Percentiles rank a stretch among this genome's conserved stretches.
Conservation (phyloP, 2,888 invertebrate genomes). For the Leptopterna dolabrata region DNA sequence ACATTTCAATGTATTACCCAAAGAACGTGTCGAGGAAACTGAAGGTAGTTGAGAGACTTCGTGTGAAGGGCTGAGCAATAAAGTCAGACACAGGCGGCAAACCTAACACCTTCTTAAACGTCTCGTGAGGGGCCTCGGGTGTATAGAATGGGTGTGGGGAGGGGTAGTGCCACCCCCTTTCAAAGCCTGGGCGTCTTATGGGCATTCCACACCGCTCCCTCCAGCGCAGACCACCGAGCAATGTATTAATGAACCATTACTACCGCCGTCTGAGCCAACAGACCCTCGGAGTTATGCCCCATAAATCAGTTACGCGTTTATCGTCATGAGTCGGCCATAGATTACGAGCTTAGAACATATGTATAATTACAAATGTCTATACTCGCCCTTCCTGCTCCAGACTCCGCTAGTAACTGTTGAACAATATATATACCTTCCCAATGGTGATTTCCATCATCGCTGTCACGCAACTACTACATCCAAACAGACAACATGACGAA, state of each 20-base stretch:
- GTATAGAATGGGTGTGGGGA: not conserved
- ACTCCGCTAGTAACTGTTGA: not conserved
- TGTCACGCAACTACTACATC: not conserved
- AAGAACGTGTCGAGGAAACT: conserved; percentile 13
- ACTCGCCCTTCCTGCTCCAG: not conserved
- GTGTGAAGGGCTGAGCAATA: not conserved
- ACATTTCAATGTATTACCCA: conserved; percentile 16
- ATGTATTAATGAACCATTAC: conserved; percentile 26
- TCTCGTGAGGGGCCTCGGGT: not conserved
- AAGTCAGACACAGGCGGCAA: conserved; percentile 8
- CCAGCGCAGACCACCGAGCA: not conserved
- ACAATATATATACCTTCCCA: not conserved
- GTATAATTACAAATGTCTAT: conserved; percentile 3
- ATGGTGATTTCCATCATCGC: not conserved
- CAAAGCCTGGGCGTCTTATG: not conserved
- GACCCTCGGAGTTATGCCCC: not conserved
- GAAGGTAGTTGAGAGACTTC: conserved; percentile 8
- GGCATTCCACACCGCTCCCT: not conserved
- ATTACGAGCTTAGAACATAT: not conserved
- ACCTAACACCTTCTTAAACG: not conserved
- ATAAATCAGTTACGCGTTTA: conserved; percentile 13
- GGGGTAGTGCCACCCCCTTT: not conserved
- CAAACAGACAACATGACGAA: not conserved
- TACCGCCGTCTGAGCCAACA: not conserved
- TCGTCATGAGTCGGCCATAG: not conserved